phyloP scores from a whole-genome alignment of 2,113 vertebrate species.

The Spermophilus dauricus region DNA sequence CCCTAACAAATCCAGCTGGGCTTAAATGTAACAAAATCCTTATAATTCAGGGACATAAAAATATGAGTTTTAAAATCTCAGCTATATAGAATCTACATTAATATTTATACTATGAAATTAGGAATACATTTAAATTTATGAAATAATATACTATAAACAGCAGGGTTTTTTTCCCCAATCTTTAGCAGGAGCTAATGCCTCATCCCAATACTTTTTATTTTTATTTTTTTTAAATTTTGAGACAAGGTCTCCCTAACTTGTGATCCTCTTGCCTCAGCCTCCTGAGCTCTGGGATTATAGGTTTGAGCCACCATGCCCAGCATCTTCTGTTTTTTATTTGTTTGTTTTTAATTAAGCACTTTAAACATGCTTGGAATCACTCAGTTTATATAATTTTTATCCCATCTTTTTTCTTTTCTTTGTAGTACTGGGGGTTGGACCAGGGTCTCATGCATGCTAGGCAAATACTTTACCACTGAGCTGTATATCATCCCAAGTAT shows the following conservation, averaged over 20 bases:
- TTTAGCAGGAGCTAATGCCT: too few species aligned
- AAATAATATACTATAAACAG: slow-evolving; percentile 95
- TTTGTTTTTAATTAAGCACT: not conserved
- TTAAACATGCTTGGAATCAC: slow-evolving; percentile 1
- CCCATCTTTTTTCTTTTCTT: not conserved
- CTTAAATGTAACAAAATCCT: slow-evolving; percentile 88
- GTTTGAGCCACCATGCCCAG: not conserved
- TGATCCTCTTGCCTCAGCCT: not conserved
- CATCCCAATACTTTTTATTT: not conserved
- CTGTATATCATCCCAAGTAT: not conserved
- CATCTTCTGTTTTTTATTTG: not conserved
- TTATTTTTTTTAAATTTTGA: not conserved
- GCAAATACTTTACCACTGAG: not conserved
- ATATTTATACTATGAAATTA: slow-evolving; percentile 96
- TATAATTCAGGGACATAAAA: slow-evolving; percentile 95
- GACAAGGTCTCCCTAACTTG: not conserved
- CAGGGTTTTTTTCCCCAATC: too few species aligned
- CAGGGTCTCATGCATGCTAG: not conserved
- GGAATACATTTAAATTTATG: slow-evolving; percentile 91
- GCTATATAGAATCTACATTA: slow-evolving; percentile 97
- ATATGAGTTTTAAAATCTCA: slow-evolving; percentile 94
- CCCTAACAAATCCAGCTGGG: slow-evolving; percentile 89
- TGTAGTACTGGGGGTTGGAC: not conserved
- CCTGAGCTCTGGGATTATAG: not conserved
- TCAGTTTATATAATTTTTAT: not conserved